Percentiles rank a stretch among this genome's conserved stretches.
Evolutionary conservation across 2,797 vertebrate species (phyloP).

Genomic region (Tokudaia muenninki): DNA sequence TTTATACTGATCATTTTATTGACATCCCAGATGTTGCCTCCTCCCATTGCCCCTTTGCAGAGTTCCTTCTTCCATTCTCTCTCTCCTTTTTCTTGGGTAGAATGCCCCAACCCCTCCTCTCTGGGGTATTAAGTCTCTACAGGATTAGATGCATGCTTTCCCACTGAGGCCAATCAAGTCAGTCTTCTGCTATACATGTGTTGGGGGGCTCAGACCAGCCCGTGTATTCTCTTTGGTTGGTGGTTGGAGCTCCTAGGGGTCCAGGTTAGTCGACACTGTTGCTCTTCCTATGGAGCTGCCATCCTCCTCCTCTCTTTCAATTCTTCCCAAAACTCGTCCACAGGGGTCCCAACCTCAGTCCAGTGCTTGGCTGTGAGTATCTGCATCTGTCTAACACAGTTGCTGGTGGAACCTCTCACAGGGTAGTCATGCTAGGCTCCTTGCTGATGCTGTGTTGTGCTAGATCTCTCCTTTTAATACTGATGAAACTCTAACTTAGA

Average conservation of each 20-base stretch:
- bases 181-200: background rate
- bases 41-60: background rate
- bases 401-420: background rate
- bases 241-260: background rate
- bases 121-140: background rate
- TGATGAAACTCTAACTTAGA: background rate
- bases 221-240: background rate
- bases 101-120: background rate
- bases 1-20: too few species aligned
- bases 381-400: background rate
- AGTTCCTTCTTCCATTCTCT: background rate
- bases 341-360: background rate
- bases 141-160: background rate
- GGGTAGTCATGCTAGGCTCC: background rate
- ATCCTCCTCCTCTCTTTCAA: background rate
- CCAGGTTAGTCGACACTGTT: background rate
- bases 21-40: too few species aligned
- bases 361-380: background rate
- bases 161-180: background rate
- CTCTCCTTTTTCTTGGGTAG: background rate
- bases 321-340: background rate
- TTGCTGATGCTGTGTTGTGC: background rate
- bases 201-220: background rate
- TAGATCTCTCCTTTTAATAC: background rate
- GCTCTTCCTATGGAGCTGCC: background rate